Evolutionary conservation across 1,140 invertebrate species (phyloP).

Genomic region (Pantala flavescens): DNA sequence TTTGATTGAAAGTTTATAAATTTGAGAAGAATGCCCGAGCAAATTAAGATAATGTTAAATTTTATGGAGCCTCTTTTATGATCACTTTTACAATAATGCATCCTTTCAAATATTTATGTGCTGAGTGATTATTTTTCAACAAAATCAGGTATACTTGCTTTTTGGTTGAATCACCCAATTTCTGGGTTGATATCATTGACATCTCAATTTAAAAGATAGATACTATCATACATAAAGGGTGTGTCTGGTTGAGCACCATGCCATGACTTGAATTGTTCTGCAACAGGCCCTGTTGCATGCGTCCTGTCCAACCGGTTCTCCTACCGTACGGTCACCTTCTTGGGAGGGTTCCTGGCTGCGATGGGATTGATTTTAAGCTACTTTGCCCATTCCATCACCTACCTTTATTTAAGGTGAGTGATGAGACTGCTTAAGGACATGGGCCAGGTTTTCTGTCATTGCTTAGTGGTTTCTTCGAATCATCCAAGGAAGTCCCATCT

Average conservation of each 20-base stretch:
- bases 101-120: too few relatives aligned
- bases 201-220: too few relatives aligned
- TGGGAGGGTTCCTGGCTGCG: slow-evolving; percentile 72
- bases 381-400: slow-evolving; percentile 63
- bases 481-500: too few relatives aligned
- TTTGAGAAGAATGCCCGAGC: too few relatives aligned
- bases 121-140: too few relatives aligned
- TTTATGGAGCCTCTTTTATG: too few relatives aligned
- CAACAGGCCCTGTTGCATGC: slow-evolving; percentile 77
- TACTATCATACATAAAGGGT: background rate
- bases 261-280: slow-evolving; percentile 22
- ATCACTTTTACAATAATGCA: too few relatives aligned
- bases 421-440: background rate
- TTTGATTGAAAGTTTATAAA: too few relatives aligned
- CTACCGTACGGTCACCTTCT: slow-evolving; percentile 77
- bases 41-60: too few relatives aligned
- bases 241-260: background rate
- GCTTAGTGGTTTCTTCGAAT: background rate
- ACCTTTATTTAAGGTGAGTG: slow-evolving; percentile 63
- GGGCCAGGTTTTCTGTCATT: background rate
- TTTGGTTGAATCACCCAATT: too few relatives aligned
- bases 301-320: slow-evolving; percentile 82
- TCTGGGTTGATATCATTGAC: too few relatives aligned
- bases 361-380: slow-evolving; percentile 76
- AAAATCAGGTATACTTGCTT: too few relatives aligned